Evolutionary conservation across 2,797 vertebrate species (phyloP).

Genomic region (Nyctalus aviator): DNA sequence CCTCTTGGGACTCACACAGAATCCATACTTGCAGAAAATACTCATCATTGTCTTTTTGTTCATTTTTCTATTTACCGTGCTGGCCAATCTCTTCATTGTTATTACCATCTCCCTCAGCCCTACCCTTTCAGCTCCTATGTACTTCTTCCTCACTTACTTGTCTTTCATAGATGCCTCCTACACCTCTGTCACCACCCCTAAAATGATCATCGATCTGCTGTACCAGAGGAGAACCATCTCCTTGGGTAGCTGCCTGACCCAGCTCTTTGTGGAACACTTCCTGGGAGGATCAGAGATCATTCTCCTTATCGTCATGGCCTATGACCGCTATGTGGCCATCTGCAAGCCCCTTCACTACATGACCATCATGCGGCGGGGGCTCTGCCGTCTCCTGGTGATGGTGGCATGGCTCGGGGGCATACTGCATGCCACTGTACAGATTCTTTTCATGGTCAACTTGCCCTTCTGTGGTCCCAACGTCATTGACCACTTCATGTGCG

Average conservation of each 20-base stretch:
- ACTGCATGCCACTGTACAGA: conserved; percentile 72
- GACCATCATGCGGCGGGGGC: conserved; percentile 5
- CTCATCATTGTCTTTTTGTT: conserved; percentile 74
- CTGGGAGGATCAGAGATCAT: conserved; percentile 81
- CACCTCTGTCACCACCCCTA: conserved; percentile 77
- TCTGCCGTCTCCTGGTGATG: conserved; percentile 70
- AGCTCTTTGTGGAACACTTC: conserved; percentile 81
- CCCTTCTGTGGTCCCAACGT: conserved; percentile 80
- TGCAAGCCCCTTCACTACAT: conserved; percentile 78
- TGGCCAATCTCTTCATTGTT: conserved; percentile 74
- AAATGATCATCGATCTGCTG: conserved; percentile 78
- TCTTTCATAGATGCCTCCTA: conserved; percentile 80
- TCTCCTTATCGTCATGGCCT: conserved; percentile 81
- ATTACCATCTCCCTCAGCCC: conserved; percentile 74
- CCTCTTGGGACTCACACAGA: conserved; percentile 77
- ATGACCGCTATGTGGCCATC: conserved; percentile 82
- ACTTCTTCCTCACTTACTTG: conserved; percentile 79
- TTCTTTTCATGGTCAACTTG: conserved; percentile 76
- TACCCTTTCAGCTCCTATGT: conserved; percentile 77
- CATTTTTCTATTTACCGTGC: conserved; percentile 74
- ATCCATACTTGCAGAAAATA: conserved; percentile 73
- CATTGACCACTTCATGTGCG: conserved; percentile 85
- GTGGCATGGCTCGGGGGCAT: conserved; percentile 76
- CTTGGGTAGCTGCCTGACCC: conserved; percentile 73
- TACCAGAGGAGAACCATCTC: conserved; percentile 73